Conservation (phyloP, 2,888 invertebrate species). For the Ctena decussata region DNA sequence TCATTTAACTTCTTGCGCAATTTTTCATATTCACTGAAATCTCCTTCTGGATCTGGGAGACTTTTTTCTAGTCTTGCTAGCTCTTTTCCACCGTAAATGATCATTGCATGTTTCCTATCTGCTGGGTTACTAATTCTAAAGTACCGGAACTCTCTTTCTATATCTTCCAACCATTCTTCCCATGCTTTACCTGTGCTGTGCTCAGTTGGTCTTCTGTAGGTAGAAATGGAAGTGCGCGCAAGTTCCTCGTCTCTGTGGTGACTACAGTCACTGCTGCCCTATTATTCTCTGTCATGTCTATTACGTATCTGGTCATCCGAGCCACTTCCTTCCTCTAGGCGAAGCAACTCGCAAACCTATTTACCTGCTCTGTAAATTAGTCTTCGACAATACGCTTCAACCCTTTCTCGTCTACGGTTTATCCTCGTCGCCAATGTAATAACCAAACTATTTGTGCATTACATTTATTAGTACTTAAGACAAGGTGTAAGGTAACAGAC, state of each 20-base stretch:
- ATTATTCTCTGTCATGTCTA: background rate
- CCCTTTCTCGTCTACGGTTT: no score
- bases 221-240: background rate
- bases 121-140: background rate
- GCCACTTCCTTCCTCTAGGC: background rate
- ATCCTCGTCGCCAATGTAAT: no score
- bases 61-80: conserved; percentile 17
- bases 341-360: no score
- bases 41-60: background rate
- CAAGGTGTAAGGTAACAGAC: no score
- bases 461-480: no score
- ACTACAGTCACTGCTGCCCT: background rate
- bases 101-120: background rate
- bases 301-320: background rate
- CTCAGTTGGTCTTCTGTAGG: background rate
- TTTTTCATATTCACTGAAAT: background rate
- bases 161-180: conserved; percentile 5
- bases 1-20: background rate
- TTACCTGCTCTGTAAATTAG: no score
- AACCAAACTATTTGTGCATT: no score
- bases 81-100: conserved; percentile 7
- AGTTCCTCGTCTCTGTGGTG: background rate
- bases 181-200: conserved; percentile 1
- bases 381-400: no score
- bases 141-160: background rate